phyloP scores from a whole-genome alignment of 2,113 vertebrate genomes.

The Polypterus senegalus region DNA sequence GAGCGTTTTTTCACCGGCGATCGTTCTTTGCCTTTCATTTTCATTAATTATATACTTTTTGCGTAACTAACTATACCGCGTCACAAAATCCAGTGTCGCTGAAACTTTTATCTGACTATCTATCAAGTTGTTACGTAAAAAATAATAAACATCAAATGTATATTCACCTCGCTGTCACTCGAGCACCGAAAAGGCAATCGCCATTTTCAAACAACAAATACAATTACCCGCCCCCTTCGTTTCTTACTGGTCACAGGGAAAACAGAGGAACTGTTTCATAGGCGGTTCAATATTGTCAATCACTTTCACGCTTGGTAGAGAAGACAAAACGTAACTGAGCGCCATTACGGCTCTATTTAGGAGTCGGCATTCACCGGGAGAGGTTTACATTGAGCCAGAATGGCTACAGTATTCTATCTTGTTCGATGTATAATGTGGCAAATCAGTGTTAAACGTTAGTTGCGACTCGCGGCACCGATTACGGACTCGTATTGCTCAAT shows the following conservation, averaged over 20 bases:
- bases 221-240: constrained; percentile 24
- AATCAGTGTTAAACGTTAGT: too few species aligned
- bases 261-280: constrained; percentile 22
- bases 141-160: constrained; percentile 12
- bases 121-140: constrained; percentile 15
- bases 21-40: constrained; percentile 91
- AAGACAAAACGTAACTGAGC: too few species aligned
- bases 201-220: constrained; percentile 53
- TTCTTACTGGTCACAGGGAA: constrained; percentile 37
- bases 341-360: too few species aligned
- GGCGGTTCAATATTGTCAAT: neutral
- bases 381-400: too few species aligned
- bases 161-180: constrained; percentile 38
- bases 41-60: constrained; percentile 20
- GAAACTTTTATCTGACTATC: neutral
- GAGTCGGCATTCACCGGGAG: too few species aligned
- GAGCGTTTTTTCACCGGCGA: constrained; percentile 90
- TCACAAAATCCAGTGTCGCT: constrained; percentile 5
- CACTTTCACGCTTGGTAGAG: too few species aligned
- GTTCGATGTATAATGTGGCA: too few species aligned
- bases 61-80: constrained; percentile 6
- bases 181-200: constrained; percentile 53
- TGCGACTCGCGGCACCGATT: too few species aligned
- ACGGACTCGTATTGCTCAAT: too few species aligned
- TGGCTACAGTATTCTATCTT: too few species aligned